Conservation (phyloP, 2,888 invertebrate genomes). For the Gari tellinella region DNA sequence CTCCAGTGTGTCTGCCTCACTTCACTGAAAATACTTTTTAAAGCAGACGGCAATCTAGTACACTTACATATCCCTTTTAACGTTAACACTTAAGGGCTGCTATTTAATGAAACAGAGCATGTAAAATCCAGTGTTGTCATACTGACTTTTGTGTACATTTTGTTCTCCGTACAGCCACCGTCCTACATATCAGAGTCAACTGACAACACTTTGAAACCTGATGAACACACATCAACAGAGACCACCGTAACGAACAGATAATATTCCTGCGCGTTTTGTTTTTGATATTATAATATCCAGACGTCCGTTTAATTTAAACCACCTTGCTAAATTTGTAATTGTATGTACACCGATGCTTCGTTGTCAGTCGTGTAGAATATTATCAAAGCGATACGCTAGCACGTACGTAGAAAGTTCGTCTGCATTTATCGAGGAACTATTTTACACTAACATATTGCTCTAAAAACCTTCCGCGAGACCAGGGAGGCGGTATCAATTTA, state of each 20-base stretch:
- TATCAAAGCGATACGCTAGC: not conserved
- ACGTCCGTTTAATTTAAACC: not conserved
- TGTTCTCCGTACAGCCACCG: conserved; percentile 8
- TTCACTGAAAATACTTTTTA: no score
- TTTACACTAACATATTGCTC: conserved; percentile 33
- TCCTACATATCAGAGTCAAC: conserved; percentile 52
- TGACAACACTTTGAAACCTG: conserved; percentile 57
- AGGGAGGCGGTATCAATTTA: conserved; percentile 65
- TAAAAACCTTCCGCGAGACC: conserved; percentile 46
- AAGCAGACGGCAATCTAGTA: no score
- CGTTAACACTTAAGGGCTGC: no score
- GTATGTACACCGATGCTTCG: no score
- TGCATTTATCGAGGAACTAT: conserved; percentile 38
- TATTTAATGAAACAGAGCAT: conserved; percentile 1
- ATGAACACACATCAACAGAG: conserved; percentile 57
- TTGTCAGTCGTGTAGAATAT: not conserved
- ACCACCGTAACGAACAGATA: conserved; percentile 47
- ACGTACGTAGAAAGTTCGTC: not conserved
- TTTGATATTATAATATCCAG: conserved; percentile 7
- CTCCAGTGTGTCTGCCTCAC: no score
- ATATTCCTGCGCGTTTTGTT: conserved; percentile 35
- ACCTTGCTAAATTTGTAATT: no score
- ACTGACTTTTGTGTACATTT: not conserved
- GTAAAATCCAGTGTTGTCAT: conserved; percentile 40
- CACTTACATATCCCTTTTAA: no score